These are phyloP conservation scores for Nomada lathburiana DNA, from an alignment of 2,888 invertebrate genomes.

Conservation along the genomic window DNA sequence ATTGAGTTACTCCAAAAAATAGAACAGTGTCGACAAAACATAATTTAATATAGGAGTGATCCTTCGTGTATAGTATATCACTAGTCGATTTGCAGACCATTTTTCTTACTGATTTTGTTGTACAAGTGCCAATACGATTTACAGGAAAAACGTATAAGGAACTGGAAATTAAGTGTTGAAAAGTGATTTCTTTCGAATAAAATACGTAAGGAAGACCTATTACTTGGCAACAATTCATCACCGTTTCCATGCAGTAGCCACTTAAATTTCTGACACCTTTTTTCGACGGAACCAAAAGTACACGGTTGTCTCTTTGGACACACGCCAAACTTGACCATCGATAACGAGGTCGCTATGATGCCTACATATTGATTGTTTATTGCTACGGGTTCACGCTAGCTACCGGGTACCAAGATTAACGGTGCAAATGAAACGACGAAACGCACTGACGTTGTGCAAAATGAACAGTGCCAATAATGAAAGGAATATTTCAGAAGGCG, in stretches of 20 bases:
- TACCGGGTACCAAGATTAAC: conserved; percentile 59
- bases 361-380: conserved; percentile 70
- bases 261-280: conserved; percentile 47
- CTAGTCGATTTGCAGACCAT: background rate
- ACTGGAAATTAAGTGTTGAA: conserved; percentile 32
- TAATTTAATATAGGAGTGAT: too few relatives aligned
- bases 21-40: too few relatives aligned
- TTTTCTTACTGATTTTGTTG: background rate
- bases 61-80: too few relatives aligned
- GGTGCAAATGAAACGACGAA: conserved; percentile 40
- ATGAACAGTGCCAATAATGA: background rate
- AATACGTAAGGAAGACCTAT: conserved; percentile 10
- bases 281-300: conserved; percentile 32
- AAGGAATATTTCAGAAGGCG: background rate
- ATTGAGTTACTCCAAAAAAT: background rate
- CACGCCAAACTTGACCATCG: conserved; percentile 64
- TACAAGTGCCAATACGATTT: background rate
- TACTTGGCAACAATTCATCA: conserved; percentile 43
- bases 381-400: conserved; percentile 50
- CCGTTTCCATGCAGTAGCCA: conserved; percentile 29
- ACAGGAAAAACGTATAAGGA: background rate
- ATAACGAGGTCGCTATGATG: conserved; percentile 68
- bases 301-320: conserved; percentile 47
- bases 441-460: background rate
- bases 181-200: conserved; percentile 6